These are phyloP conservation scores for Netelia melanura DNA, from an alignment of 2,888 invertebrate species.

Conservation along the genomic window DNA sequence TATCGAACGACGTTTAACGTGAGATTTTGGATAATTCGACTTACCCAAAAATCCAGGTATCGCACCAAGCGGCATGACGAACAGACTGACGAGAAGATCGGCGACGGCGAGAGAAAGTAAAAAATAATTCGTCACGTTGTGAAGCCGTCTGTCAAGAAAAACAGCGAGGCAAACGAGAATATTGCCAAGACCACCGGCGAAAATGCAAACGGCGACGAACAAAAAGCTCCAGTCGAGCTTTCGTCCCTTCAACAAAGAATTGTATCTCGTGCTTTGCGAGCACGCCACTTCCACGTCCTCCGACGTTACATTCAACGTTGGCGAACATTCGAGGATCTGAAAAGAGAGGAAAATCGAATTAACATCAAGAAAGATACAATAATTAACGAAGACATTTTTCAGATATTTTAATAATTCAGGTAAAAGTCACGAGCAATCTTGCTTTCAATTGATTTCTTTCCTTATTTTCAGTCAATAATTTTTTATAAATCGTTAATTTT, in stretches of 20 bases:
- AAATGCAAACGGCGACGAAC: conserved; percentile 93
- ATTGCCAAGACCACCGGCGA: conserved; percentile 96
- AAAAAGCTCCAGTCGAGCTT: conserved; percentile 92
- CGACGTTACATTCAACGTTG: conserved; percentile 66
- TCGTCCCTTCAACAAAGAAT: conserved; percentile 66
- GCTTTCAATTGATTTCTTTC: too few species aligned
- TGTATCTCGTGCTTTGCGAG: conserved; percentile 68
- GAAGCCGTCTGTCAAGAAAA: conserved; percentile 94
- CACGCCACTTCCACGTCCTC: conserved; percentile 75
- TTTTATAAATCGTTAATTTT: too few species aligned
- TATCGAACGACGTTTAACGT: not conserved
- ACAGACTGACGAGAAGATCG: conserved; percentile 95
- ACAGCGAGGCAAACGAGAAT: conserved; percentile 97
- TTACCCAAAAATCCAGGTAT: conserved; percentile 97
- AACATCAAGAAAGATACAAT: not conserved
- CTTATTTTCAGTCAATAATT: too few species aligned
- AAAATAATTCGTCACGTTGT: conserved; percentile 98
- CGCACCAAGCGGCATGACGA: conserved; percentile 98
- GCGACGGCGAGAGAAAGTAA: conserved; percentile 96
- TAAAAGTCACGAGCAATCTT: too few species aligned
- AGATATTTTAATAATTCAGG: too few species aligned
- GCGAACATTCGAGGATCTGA: conserved; percentile 77
- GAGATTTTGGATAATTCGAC: conserved; percentile 77
- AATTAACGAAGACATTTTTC: too few species aligned
- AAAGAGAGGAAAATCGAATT: too few species aligned